Conservation (phyloP, 30 jellyfish, hydroid and myxozoan genomes). For the Mastigias papua region DNA sequence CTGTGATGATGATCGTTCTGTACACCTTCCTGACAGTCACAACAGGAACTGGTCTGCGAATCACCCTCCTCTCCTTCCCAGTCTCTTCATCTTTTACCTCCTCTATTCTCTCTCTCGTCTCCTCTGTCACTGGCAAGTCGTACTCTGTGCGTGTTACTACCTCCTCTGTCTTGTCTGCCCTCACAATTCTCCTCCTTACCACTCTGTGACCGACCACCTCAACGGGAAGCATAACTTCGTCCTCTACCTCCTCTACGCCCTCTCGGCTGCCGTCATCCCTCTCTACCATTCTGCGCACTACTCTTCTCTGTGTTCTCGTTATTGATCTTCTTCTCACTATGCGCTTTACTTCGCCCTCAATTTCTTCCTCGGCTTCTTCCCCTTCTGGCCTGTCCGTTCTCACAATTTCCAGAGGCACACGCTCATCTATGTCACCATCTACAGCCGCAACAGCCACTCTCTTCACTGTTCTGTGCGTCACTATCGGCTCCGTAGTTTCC, state of each 20-base stretch:
- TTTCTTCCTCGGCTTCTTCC: slow-evolving; percentile 65
- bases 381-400: slow-evolving; percentile 77
- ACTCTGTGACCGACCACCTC: slow-evolving; percentile 56
- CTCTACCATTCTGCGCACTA: slow-evolving; percentile 73
- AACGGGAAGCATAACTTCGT: slow-evolving; percentile 57
- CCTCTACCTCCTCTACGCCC: slow-evolving; percentile 57
- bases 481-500: slow-evolving; percentile 60
- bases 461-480: slow-evolving; percentile 66
- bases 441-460: slow-evolving; percentile 59
- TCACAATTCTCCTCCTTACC: slow-evolving; percentile 50
- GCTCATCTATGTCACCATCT: slow-evolving; percentile 41
- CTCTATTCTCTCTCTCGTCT: slow-evolving; percentile 15
- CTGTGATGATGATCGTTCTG: slow-evolving; percentile 61
- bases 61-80: slow-evolving; percentile 67
- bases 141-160: slow-evolving; percentile 14
- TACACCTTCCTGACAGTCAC: slow-evolving; percentile 85
- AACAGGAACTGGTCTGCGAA: slow-evolving; percentile 83
- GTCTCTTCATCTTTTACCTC: slow-evolving; percentile 16
- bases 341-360: slow-evolving; percentile 74
- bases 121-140: slow-evolving; percentile 13
- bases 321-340: slow-evolving; percentile 75
- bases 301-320: slow-evolving; percentile 74
- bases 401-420: slow-evolving; percentile 72
- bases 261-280: slow-evolving; percentile 38
- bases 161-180: slow-evolving; percentile 46